Base-by-base conservation (phyloP, 2,113 vertebrate genomes). In the Cebidichthys violaceus region DNA sequence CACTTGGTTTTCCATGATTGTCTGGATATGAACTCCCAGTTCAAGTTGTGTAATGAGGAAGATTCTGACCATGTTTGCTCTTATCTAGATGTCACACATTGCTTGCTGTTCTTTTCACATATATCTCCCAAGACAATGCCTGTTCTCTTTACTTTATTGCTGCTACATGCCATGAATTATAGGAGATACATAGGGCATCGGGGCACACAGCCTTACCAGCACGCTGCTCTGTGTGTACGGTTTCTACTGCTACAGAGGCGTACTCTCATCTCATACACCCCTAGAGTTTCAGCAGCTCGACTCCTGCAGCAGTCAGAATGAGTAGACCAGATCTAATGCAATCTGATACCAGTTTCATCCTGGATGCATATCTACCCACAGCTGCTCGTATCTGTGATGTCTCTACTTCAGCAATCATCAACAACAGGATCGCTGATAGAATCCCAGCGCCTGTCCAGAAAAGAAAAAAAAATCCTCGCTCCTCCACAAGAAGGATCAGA, bases 401-500 rank as follows among this genome's bases (percentile, higher is more conserved):
- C 71, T 83, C 60, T 67, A 76, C 76, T 74, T 72, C 54, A 75
- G 70, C 60, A 68, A 76, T 71, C 67, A 77, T 82, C 71, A 55
- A 55, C 54, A 57, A 80, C 70, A 72, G 45, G 18, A 66, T 70
- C 1, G 0, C 52, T 68, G 77, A 83, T 61, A 61, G 43, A 61
- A 79, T 77, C 70, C 27, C 45, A 80, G 71, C 24, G 1, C 6
- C 74, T 2, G 20, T 77, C 72, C 73, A 72, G 54, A 67, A 68
- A 65, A 75, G 62, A 20, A 31, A 31, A 5, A 15, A 15, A 29
- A 13, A 29, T 41, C 57, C 41, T 27, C 0, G 5, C 37, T 78
- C 35, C 31, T 41, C 52, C 68, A 72, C 45, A 74, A 74, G 27
- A 80, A 68, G n/a, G 61, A 80, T 86, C 75, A 82, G 80, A 85